These are phyloP conservation scores for Agelas oroides DNA, from an alignment of 37 sponge, comb jelly and placozoan species.

Conservation along the genomic window DNA sequence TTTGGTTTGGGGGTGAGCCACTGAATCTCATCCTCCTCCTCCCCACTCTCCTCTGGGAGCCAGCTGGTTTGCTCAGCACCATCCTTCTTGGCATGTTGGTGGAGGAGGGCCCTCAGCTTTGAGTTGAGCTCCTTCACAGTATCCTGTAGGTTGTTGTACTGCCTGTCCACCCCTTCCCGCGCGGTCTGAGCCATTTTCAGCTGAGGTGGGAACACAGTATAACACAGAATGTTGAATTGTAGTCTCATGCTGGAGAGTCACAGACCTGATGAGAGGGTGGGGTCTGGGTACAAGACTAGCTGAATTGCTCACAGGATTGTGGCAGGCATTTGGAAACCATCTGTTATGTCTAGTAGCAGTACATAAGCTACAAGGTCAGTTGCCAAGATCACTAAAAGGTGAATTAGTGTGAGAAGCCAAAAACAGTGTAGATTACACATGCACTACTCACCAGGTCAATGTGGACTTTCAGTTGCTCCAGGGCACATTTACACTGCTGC, in stretches of 20 bases:
- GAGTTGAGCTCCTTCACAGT: slow-evolving; percentile 26
- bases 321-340: too few species aligned
- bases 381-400: too few species aligned
- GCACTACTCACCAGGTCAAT: slow-evolving; percentile 62
- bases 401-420: too few species aligned
- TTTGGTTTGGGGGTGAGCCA: slow-evolving; percentile 42
- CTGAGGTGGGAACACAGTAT: slow-evolving; percentile 4
- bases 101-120: slow-evolving; percentile 10
- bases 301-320: too few species aligned
- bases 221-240: not conserved
- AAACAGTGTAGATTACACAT: not conserved
- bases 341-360: too few species aligned
- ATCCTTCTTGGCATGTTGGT: not conserved
- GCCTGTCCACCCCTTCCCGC: slow-evolving; percentile 39
- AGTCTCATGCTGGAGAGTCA: not conserved
- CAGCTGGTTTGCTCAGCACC: slow-evolving; percentile 3
- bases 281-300: too few species aligned
- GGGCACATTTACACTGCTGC: slow-evolving; percentile 31
- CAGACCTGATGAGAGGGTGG: not conserved
- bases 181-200: slow-evolving; percentile 52
- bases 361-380: too few species aligned
- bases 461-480: slow-evolving; percentile 53
- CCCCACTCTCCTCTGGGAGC: slow-evolving; percentile 40
- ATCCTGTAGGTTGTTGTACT: slow-evolving; percentile 37
- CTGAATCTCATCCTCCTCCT: slow-evolving; percentile 29